Conservation (phyloP, 2,888 invertebrate species). For the Tridacna crocea region DNA sequence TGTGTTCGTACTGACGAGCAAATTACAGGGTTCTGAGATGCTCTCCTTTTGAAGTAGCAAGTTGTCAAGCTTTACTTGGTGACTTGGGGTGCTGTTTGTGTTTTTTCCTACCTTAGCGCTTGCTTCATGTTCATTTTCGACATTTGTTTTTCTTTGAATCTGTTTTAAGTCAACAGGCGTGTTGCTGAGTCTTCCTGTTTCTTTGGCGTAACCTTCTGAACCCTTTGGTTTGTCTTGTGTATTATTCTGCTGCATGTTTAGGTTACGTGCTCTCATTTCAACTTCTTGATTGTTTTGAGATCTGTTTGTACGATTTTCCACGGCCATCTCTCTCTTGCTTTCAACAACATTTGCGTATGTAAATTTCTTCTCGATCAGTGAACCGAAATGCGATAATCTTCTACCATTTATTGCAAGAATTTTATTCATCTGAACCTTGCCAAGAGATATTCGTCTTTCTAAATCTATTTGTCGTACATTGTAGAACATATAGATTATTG, state of each 20-base stretch:
- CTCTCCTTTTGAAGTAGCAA: not conserved
- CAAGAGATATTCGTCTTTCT: conserved; percentile 23
- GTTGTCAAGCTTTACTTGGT: not conserved
- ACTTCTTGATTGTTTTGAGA: not conserved
- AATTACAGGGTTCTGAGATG: not conserved
- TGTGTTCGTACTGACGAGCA: not conserved
- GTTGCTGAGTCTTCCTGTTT: too few species aligned
- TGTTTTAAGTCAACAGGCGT: not conserved
- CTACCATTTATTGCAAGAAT: conserved; percentile 27
- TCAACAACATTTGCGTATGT: not conserved
- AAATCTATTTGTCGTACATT: not conserved
- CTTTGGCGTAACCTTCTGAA: too few species aligned
- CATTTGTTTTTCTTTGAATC: not conserved
- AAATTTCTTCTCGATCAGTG: conserved; percentile 9
- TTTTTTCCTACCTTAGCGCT: not conserved
- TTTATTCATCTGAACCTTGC: not conserved
- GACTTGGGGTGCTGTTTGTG: not conserved
- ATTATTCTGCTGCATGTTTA: too few species aligned
- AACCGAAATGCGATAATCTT: conserved; percentile 27
- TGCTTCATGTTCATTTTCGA: not conserved
- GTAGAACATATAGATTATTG: conserved; percentile 3
- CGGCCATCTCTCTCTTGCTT: not conserved
- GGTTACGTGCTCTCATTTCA: not conserved
- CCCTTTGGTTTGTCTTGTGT: too few species aligned
- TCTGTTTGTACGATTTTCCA: not conserved